Percentiles rank a stretch among this genome's conserved stretches.
Evolutionary conservation across 2,888 invertebrate species (phyloP).

Genomic region (Clanis bilineata): DNA sequence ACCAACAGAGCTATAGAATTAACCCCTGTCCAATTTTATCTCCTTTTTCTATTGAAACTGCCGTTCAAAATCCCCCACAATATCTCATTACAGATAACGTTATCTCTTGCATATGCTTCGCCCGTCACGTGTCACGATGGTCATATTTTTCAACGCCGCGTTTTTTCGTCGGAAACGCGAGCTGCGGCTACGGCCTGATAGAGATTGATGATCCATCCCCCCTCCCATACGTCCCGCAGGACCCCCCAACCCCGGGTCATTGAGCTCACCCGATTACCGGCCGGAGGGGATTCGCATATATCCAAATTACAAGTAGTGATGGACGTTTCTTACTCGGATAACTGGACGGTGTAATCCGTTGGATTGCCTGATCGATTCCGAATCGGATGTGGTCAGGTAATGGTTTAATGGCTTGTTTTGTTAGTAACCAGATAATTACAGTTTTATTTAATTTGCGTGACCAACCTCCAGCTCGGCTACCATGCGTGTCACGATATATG

Average conservation of each 20-base stretch:
- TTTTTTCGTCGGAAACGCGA: constrained; percentile 56
- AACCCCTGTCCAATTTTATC: neutral
- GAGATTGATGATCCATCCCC: constrained; percentile 73
- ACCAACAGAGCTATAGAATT: no score
- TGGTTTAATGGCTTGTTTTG: neutral
- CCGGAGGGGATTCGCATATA: constrained; percentile 75
- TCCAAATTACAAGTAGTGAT: constrained; percentile 77
- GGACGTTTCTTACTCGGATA: constrained; percentile 69
- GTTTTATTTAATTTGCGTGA: neutral
- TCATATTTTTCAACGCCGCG: constrained; percentile 67
- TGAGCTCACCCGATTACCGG: constrained; percentile 70
- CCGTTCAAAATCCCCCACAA: neutral
- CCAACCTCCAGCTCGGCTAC: neutral
- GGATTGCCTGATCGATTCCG: neutral
- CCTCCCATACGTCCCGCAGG: constrained; percentile 26
- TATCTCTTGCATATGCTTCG: constrained; percentile 22
- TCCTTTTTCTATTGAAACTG: neutral
- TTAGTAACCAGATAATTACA: no score
- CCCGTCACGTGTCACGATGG: constrained; percentile 51
- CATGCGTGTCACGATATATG: no score
- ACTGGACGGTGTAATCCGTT: constrained; percentile 10
- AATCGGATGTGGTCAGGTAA: neutral
- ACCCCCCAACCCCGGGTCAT: constrained; percentile 54
- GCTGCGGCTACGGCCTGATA: constrained; percentile 62
- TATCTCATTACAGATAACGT: neutral